Evolutionary conservation across 2,797 vertebrate genomes (phyloP).

Genomic region (Telmatherina bonti): DNA sequence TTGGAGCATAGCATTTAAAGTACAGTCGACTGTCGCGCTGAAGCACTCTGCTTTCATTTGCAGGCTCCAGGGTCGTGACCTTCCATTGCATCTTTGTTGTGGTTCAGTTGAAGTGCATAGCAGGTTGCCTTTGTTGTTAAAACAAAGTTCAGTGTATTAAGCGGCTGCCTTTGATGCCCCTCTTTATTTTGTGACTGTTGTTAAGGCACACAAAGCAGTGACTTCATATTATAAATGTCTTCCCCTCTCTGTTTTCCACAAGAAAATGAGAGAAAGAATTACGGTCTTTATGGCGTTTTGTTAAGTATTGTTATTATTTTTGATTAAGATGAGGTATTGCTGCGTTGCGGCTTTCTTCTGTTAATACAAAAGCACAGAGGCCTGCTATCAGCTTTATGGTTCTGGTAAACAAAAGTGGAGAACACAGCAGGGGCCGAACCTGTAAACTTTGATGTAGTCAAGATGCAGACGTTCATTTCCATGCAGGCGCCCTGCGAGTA

Average conservation of each 20-base stretch:
- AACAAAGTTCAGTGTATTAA: slow-evolving; percentile 79
- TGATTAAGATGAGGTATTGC: slow-evolving; percentile 73
- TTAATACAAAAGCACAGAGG: slow-evolving; percentile 70
- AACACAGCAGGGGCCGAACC: slow-evolving; percentile 61
- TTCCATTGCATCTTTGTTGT: slow-evolving; percentile 79
- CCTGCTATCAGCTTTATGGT: slow-evolving; percentile 69
- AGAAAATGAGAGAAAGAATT: slow-evolving; percentile 74
- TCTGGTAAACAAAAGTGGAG: slow-evolving; percentile 73
- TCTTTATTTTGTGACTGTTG: slow-evolving; percentile 64
- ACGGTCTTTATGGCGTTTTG: slow-evolving; percentile 67
- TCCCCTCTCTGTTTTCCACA: slow-evolving; percentile 72
- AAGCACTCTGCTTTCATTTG: slow-evolving; percentile 76
- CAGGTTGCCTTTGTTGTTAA: slow-evolving; percentile 82
- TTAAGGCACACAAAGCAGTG: slow-evolving; percentile 69
- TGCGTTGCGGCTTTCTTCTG: slow-evolving; percentile 72
- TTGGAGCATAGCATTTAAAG: slow-evolving; percentile 63
- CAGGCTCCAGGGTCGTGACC: slow-evolving; percentile 68
- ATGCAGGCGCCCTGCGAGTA: slow-evolving; percentile 54
- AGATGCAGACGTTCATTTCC: slow-evolving; percentile 72
- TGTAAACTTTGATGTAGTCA: slow-evolving; percentile 72
- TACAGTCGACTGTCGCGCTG: slow-evolving; percentile 74
- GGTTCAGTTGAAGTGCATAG: slow-evolving; percentile 81
- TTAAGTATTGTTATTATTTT: slow-evolving; percentile 78
- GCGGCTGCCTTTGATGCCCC: slow-evolving; percentile 79
- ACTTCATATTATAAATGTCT: slow-evolving; percentile 82